Conservation (phyloP, 2,797 vertebrate species). For the Carapus acus region DNA sequence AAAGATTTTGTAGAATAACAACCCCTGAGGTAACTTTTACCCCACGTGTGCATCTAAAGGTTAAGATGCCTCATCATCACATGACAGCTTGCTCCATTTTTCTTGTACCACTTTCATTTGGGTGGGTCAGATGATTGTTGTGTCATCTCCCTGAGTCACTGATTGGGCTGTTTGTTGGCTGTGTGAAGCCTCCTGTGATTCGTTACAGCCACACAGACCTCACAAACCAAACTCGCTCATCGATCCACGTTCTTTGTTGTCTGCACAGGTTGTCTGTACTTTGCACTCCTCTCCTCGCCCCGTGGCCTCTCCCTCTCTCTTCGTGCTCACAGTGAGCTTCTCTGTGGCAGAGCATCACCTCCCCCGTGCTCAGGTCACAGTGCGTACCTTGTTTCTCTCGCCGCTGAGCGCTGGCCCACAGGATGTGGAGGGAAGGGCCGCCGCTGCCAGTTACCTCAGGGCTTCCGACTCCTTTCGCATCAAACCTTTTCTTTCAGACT, state of each 20-base stretch:
- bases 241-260: constrained; percentile 37
- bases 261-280: constrained; percentile 13
- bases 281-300: constrained; percentile 12
- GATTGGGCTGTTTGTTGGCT: constrained; percentile 24
- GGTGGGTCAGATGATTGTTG: constrained; percentile 14
- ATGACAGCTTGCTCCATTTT: constrained; percentile 39
- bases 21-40: too few relatives aligned
- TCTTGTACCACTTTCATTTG: constrained; percentile 46
- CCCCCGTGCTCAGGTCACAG: constrained; percentile 65
- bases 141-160: constrained; percentile 15
- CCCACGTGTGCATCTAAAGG: not conserved
- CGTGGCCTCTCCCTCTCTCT: constrained; percentile 20
- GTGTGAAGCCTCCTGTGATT: constrained; percentile 9
- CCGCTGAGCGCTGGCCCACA: constrained; percentile 58
- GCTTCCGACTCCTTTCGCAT: constrained; percentile 58
- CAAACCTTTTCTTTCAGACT: constrained; percentile 59
- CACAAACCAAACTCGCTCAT: too few relatives aligned
- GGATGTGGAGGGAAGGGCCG: constrained; percentile 67
- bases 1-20: too few relatives aligned
- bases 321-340: constrained; percentile 55
- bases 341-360: constrained; percentile 55
- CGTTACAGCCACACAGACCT: not conserved
- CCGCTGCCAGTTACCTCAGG: constrained; percentile 54
- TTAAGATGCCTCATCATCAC: constrained; percentile 15
- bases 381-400: constrained; percentile 70